A percentile compares a stretch with the other conserved stretches of the same genome.
phyloP scores from a whole-genome alignment of 2,797 vertebrate species.

The Urosaurus nigricauda region DNA sequence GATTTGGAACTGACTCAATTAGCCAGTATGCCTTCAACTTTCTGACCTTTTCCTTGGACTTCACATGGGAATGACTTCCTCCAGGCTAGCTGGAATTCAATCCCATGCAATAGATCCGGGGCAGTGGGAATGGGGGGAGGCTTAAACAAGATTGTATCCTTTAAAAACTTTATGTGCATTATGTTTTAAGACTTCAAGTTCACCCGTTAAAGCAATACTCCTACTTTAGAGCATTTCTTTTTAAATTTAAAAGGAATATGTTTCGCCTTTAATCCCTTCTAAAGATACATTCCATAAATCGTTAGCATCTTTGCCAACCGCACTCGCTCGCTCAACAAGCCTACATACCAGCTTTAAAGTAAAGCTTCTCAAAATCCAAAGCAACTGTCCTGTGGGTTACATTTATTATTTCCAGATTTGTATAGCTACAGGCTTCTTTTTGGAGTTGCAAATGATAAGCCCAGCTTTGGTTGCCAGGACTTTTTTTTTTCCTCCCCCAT shows the following conservation, averaged over 20 bases:
- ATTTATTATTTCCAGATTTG: constrained; percentile 82
- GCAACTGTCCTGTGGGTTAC: constrained; percentile 78
- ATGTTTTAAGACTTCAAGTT: constrained; percentile 64
- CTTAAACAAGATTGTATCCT: constrained; percentile 50
- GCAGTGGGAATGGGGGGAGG: neutral
- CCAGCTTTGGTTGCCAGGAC: constrained; percentile 68
- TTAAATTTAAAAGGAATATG: constrained; percentile 68
- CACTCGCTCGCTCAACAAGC: constrained; percentile 69
- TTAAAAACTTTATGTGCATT: constrained; percentile 60
- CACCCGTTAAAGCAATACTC: constrained; percentile 65
- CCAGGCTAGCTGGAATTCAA: constrained; percentile 73
- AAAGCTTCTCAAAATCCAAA: constrained; percentile 77
- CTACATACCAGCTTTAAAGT: constrained; percentile 84
- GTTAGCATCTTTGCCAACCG: constrained; percentile 79
- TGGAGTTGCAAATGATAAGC: constrained; percentile 76
- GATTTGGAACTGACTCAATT: constrained; percentile 59
- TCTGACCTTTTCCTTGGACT: constrained; percentile 52
- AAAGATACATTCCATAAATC: constrained; percentile 84
- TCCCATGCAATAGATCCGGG: constrained; percentile 64
- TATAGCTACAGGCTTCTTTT: constrained; percentile 75
- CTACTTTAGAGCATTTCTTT: constrained; percentile 65
- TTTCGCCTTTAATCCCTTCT: constrained; percentile 79
- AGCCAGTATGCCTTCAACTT: constrained; percentile 59
- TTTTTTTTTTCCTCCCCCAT: constrained; percentile 30
- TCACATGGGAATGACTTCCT: constrained; percentile 75